phyloP scores from a whole-genome alignment of 53 echinoderm and acorn worm genomes.

The Pentamera pediparva region DNA sequence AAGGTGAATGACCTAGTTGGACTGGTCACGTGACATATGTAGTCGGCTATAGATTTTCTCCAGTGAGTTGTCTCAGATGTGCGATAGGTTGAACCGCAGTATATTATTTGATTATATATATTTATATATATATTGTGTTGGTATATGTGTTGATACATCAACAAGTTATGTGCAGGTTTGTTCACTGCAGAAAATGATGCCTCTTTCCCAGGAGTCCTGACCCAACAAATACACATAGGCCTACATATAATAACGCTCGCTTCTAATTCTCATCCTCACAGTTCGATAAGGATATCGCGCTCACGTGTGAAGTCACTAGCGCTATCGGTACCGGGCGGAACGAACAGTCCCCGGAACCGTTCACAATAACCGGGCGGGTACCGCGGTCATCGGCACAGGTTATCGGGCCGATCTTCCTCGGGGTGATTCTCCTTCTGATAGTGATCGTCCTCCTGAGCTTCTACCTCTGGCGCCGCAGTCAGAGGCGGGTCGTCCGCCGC shows the following conservation, averaged over 20 bases:
- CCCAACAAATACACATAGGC: too few species aligned
- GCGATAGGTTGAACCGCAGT: too few species aligned
- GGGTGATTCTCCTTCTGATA: slow-evolving; percentile 42
- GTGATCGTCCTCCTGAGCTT: slow-evolving; percentile 39
- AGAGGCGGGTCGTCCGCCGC: slow-evolving; percentile 39
- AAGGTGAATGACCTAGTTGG: too few species aligned
- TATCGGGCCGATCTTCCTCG: slow-evolving; percentile 50
- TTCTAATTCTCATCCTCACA: not conserved
- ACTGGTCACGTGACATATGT: too few species aligned
- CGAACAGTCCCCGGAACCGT: not conserved
- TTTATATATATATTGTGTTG: not conserved
- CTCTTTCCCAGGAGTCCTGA: too few species aligned
- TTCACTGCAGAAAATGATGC: too few species aligned
- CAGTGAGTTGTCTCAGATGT: too few species aligned
- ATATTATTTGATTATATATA: not conserved
- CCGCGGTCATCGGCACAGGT: slow-evolving; percentile 39
- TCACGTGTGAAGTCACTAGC: slow-evolving; percentile 48
- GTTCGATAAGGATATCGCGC: slow-evolving; percentile 29
- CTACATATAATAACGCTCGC: not conserved
- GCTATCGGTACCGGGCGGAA: slow-evolving; percentile 19
- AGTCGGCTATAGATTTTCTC: too few species aligned
- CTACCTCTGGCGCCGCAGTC: slow-evolving; percentile 50
- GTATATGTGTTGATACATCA: too few species aligned
- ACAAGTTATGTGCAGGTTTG: too few species aligned
- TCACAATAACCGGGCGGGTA: slow-evolving; percentile 8